Conservation (phyloP, 2,113 vertebrate species). For the cattle (Bos taurus) region ARS-UCD2.0 NC_037335.1:53686501-53687000, state of each 20-base stretch:
- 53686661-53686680: background rate
- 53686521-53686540: background rate
- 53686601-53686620: background rate
- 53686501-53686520: background rate
- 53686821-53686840: background rate
- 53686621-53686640: background rate
- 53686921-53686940: background rate
- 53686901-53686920: background rate
- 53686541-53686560: background rate
- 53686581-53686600: background rate
- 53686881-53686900: background rate
- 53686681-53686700: background rate
- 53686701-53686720: background rate
- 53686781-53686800: background rate
- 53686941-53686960: background rate
- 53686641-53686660: background rate
- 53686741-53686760: background rate
- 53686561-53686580: background rate
- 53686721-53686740: background rate
- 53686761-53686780: background rate
- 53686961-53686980: background rate
- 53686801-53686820: background rate
- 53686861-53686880: background rate
- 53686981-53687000: background rate
- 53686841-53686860: background rate